Base-by-base conservation (phyloP, 2,888 invertebrate genomes). In the Augiades crinisus region DNA sequence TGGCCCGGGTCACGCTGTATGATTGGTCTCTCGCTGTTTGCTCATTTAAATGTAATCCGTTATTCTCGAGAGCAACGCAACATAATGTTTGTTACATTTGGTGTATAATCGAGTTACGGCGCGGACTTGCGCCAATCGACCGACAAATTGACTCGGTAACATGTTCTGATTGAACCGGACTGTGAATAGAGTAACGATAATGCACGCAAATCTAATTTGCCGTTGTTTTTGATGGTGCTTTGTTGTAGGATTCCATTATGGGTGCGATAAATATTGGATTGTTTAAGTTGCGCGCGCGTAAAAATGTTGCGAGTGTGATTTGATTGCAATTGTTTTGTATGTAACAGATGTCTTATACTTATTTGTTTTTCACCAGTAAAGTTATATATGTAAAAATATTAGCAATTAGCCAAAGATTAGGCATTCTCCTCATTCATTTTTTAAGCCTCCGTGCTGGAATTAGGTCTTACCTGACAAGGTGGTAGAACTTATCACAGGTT, bases 51-150 rank as follows among this genome's bases (percentile, higher is more conserved):
- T 74, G 65, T 71, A 60, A 70, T 72, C 71, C 64, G 60, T 68
- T 73, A 66, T 69, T 63, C 58, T 58, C 57, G 60, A 61, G 58
- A 53, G 33, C 43, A 53, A 34, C 43, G 37, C 53, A 47, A 65
- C 69, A 70, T 67, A 65, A 68, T 67, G 72, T 72, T 74, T 72
- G 72, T 70, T 72, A 71, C 75, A 77, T 78, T 72, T 61, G 59
- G 63, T n/a, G 67, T 5, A 43, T 81, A 78, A 84, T 82, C 75
- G 68, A 71, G 78, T 85, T 80, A 80, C 63, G 64, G 57, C 55
- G 58, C 66, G 67, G 68, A 61, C 64, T 75, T 75, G 64, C 70
- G 70, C 70, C 78, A 79, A 82, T 82, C 68, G 78, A 72, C 64
- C 68, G 72, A 62, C 64, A 77, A 81, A 81, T 81, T 74, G 77